phyloP scores from a whole-genome alignment of 2,113 vertebrate species.

The Camelus dromedarius region DNA sequence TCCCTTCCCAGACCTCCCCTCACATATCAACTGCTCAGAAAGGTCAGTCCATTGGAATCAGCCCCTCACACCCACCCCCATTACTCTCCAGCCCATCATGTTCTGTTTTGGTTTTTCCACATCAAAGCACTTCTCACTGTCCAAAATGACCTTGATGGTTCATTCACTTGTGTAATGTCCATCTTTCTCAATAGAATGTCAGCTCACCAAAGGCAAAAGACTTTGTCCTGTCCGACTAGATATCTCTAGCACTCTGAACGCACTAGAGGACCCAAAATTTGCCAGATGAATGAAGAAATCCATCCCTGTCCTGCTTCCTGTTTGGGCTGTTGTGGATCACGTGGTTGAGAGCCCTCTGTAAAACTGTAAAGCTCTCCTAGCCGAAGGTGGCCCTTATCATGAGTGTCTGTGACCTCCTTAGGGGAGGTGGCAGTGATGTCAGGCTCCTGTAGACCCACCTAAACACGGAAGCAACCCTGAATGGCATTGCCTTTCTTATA shows the following conservation, averaged over 20 bases:
- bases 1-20: neutral
- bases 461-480: neutral
- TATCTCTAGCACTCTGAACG: neutral
- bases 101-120: neutral
- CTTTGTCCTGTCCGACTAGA: neutral
- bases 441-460: neutral
- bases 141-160: neutral
- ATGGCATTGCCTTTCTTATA: neutral
- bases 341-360: neutral
- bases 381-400: neutral
- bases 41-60: neutral
- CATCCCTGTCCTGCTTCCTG: neutral
- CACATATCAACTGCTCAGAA: neutral
- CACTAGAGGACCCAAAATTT: neutral
- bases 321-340: neutral
- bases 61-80: too few species aligned
- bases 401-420: neutral
- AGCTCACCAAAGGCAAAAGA: neutral
- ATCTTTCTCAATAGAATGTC: neutral
- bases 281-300: neutral
- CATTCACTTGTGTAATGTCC: neutral
- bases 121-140: neutral
- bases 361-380: constrained; percentile 8
- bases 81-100: neutral
- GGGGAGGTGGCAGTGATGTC: neutral